Conservation (phyloP, 2,113 vertebrate species). For the Tachycineta bicolor region DNA sequence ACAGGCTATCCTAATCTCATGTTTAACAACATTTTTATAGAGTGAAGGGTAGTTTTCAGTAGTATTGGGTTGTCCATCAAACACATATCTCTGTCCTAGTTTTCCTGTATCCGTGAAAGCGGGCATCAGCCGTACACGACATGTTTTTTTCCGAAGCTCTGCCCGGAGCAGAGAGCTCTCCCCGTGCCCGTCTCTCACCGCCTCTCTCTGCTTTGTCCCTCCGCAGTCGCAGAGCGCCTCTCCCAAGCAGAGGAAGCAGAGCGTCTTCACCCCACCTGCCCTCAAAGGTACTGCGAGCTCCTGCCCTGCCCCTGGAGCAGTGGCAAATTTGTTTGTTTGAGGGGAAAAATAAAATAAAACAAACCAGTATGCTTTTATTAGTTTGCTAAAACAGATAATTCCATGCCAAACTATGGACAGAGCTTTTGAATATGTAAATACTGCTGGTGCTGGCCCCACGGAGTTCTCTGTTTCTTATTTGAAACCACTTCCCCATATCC, state of each 20-base stretch:
- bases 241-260: conserved; percentile 90
- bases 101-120: neutral
- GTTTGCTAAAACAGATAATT: neutral
- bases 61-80: neutral
- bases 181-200: fast-evolving
- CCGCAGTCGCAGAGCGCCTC: conserved; percentile 76
- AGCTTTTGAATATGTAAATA: neutral
- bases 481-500: neutral
- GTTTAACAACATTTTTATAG: neutral
- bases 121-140: neutral
- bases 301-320: neutral
- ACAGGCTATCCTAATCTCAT: neutral
- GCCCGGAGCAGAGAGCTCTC: fast-evolving
- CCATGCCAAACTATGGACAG: neutral
- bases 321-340: neutral
- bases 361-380: neutral
- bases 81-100: neutral
- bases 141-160: neutral
- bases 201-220: conserved; percentile 1
- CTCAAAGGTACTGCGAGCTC: conserved; percentile 87
- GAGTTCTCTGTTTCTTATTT: neutral
- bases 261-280: conserved; percentile 82
- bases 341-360: neutral
- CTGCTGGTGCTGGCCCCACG: neutral
- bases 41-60: neutral